phyloP scores from a whole-genome alignment of 2,113 vertebrate species.

The Dicrurus megarhynchus region DNA sequence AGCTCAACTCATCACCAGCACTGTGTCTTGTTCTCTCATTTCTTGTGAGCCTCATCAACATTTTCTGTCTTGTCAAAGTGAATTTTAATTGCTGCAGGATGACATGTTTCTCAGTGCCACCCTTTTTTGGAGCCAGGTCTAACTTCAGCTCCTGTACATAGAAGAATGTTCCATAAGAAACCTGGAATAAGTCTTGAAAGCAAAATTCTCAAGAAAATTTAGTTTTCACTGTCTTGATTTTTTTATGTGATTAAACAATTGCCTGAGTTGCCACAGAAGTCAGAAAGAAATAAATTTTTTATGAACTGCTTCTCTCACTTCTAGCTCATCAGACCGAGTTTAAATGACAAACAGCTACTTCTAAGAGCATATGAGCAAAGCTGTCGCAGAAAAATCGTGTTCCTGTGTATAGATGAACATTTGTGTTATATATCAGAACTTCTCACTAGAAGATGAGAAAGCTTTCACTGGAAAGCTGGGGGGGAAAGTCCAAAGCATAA shows the following conservation, averaged over 20 bases:
- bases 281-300: not conserved
- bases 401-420: not conserved
- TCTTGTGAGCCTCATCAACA: not conserved
- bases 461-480: not conserved
- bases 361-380: not conserved
- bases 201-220: not conserved
- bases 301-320: not conserved
- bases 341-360: not conserved
- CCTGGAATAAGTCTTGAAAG: not conserved
- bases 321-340: not conserved
- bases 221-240: not conserved
- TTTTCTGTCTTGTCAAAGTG: not conserved
- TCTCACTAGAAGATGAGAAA: not conserved
- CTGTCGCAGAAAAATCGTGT: not conserved
- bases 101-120: not conserved
- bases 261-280: not conserved
- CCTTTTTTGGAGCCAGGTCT: not conserved
- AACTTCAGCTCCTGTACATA: not conserved
- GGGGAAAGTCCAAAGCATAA: not conserved
- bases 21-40: not conserved
- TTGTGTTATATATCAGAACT: not conserved
- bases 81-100: not conserved
- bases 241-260: not conserved
- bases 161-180: not conserved
- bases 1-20: not conserved